Evolutionary conservation across 2,113 vertebrate species (phyloP).

Genomic region (Porphyrio hochstetteri): DNA sequence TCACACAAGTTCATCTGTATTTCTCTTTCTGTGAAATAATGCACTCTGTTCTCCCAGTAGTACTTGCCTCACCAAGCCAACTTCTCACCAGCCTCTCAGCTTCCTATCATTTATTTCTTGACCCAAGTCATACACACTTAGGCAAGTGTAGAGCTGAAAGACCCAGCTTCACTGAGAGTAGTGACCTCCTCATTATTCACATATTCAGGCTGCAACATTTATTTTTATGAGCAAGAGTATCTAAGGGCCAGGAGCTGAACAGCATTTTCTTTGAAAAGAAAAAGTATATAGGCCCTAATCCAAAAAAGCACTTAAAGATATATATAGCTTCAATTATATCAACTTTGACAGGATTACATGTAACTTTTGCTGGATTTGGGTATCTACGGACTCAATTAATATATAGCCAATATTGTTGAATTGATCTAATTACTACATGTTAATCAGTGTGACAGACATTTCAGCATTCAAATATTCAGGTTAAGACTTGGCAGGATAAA

Average conservation of each 20-base stretch:
- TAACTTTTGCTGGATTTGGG: not conserved
- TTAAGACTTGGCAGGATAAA: not conserved
- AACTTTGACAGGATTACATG: not conserved
- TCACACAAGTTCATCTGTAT: not conserved
- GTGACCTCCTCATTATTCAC: not conserved
- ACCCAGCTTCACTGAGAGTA: not conserved
- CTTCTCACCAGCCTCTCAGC: not conserved
- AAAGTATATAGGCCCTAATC: not conserved
- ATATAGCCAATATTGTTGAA: not conserved
- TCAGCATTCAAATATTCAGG: not conserved
- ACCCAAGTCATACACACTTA: accelerated
- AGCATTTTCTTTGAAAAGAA: not conserved
- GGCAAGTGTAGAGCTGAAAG: not conserved
- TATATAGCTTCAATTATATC: not conserved
- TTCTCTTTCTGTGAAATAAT: not conserved
- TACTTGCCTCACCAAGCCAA: accelerated
- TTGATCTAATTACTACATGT: not conserved
- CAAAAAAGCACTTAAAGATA: not conserved
- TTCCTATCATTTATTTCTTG: not conserved
- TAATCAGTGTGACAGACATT: not conserved
- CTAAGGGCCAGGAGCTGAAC: not conserved
- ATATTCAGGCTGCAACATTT: not conserved
- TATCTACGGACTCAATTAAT: not conserved
- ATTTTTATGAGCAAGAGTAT: not conserved
- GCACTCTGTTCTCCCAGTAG: not conserved